Percentiles rank a stretch among this genome's conserved stretches.
These are phyloP conservation scores for Anseranas semipalmata DNA, from an alignment of 2,113 vertebrate species.

Conservation along the genomic window DNA sequence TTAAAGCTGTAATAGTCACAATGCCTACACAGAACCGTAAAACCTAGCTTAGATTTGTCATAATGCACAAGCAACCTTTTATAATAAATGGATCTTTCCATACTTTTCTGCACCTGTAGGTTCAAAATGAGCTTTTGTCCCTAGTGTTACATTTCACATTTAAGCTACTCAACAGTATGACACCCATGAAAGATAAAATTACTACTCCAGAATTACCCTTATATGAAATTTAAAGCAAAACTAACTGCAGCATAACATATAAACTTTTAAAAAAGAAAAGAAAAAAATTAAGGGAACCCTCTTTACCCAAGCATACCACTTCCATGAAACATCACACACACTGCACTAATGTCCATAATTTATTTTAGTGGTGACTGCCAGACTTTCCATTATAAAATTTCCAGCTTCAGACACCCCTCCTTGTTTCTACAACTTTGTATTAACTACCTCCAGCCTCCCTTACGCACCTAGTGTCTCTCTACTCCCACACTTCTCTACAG, in stretches of 20 bases:
- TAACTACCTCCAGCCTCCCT: neutral
- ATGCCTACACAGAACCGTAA: neutral
- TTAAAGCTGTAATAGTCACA: neutral
- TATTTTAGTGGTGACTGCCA: neutral
- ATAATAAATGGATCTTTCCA: neutral
- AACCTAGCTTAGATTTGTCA: neutral
- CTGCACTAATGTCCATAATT: neutral
- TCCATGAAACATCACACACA: neutral
- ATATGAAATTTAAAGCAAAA: neutral
- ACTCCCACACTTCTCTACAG: neutral
- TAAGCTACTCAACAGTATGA: neutral
- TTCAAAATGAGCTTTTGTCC: neutral
- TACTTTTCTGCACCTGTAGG: neutral
- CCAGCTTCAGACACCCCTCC: neutral
- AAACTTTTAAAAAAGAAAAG: neutral
- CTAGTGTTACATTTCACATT: neutral
- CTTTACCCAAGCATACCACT: neutral
- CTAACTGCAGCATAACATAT: neutral
- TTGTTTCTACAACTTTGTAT: neutral
- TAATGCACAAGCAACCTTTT: neutral
- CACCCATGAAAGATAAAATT: neutral
- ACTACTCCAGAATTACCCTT: neutral
- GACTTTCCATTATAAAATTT: constrained; percentile 34
- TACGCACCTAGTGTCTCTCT: neutral
- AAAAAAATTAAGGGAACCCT: neutral